Conservation (phyloP, 2,113 vertebrate species). For the Pelobates fuscus region DNA sequence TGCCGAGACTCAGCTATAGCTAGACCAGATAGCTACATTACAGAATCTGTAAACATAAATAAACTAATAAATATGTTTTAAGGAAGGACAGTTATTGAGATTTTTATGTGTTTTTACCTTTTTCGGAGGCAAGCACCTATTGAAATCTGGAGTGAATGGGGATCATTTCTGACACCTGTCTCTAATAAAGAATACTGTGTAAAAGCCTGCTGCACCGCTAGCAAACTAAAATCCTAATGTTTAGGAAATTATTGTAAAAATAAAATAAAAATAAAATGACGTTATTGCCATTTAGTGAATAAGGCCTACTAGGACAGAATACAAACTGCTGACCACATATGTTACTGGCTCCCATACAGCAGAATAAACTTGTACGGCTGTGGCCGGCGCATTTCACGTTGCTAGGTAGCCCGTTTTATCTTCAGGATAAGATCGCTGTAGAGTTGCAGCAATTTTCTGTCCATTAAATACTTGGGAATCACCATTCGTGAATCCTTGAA, state of each 20-base stretch:
- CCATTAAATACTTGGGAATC: neutral
- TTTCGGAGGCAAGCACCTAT: no score
- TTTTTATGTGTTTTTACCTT: no score
- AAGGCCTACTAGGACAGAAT: conserved; percentile 18
- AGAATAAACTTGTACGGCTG: neutral
- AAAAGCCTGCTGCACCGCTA: neutral
- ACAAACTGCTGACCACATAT: neutral
- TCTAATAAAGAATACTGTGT: no score
- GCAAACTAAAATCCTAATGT: neutral
- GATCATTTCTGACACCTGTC: no score
- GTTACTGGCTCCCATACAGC: neutral
- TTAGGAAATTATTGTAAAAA: conserved; percentile 11
- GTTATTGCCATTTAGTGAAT: conserved; percentile 37
- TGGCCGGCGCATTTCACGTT: neutral
- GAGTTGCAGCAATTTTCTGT: neutral
- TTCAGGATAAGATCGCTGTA: neutral
- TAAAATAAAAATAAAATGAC: neutral
- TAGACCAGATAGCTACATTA: no score
- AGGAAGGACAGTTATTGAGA: no score
- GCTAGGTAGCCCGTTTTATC: neutral
- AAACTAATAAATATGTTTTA: no score
- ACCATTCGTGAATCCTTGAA: neutral
- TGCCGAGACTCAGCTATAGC: no score
- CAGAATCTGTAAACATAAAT: no score
- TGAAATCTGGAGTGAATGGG: no score